phyloP scores from a whole-genome alignment of 2,113 vertebrate species.

The Lutjanus erythropterus region DNA sequence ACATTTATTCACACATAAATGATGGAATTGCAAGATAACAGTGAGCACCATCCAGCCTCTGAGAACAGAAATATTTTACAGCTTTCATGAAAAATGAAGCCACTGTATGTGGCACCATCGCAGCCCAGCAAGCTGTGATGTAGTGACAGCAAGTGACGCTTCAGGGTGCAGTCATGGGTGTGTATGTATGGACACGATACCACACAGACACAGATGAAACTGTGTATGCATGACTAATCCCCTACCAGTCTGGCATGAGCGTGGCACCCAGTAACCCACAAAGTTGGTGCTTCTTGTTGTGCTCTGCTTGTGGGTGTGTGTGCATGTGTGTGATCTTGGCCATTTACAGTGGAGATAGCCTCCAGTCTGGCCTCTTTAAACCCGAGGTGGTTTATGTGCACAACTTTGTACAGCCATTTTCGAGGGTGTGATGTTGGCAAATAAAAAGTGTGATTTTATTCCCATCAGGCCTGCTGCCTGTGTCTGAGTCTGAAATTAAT shows the following conservation, averaged over 20 bases:
- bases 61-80: slow-evolving; percentile 15
- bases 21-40: too few species aligned
- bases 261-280: slow-evolving; percentile 41
- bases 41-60: neutral
- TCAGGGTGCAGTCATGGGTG: neutral
- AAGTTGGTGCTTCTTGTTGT: slow-evolving; percentile 46
- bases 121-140: slow-evolving; percentile 8
- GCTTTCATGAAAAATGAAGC: slow-evolving; percentile 27
- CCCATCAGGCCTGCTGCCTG: slow-evolving; percentile 15
- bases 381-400: slow-evolving; percentile 22
- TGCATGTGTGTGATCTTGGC: neutral
- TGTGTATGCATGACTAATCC: slow-evolving; percentile 71
- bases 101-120: neutral
- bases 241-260: slow-evolving; percentile 36
- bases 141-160: slow-evolving; percentile 27
- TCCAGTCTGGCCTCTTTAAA: slow-evolving; percentile 26
- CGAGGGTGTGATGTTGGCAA: slow-evolving; percentile 42
- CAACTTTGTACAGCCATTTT: slow-evolving; percentile 25
- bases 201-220: slow-evolving; percentile 26
- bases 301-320: neutral
- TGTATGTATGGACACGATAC: neutral
- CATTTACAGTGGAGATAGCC: slow-evolving; percentile 20
- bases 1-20: too few species aligned
- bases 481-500: slow-evolving; percentile 31
- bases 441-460: slow-evolving; percentile 41